Base-by-base conservation (phyloP, 2,113 vertebrate genomes). In the Desmodus rotundus region DNA sequence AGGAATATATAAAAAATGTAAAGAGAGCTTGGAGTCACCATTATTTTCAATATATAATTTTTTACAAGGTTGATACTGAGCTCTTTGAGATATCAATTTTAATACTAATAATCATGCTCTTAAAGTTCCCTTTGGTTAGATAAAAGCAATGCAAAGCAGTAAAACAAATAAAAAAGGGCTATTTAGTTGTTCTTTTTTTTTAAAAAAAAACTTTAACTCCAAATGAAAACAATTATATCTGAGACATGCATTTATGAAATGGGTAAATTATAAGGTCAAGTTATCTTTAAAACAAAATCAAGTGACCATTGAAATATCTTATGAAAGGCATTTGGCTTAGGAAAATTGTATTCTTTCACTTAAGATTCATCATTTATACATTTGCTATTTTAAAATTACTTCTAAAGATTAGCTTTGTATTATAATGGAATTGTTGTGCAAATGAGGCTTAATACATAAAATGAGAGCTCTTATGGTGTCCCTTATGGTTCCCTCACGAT, bases 341-440 rank as follows among this genome's bases (percentile, higher is more conserved):
- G 87, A 97, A 98, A 98, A 98, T 96, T 97, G 80, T 98, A 97
- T 96, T 97, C 88, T 87, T 86, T 97, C 98, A 84, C 85, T 98
- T 96, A 80, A 94, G 95, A 97, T 92, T 98, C 97, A 97, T 96
- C 96, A 96, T 94, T 98, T 98, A 97, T 95, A 96, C 52, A 47
- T 83, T 87, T 96, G 76, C 74, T 43, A 0, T 89, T 98, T 90
- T 92, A 97, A 97, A 98, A 98, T 97, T 97, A 96, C 97, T 97
- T 98, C 96, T 94, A 95, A 97, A 98, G 97, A 98, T 98, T 98
- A 95, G 94, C 86, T 97, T 96, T 93, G 91, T 93, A 89, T 93
- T 96, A 72, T 98, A 98, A 98, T 98, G 92, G 83, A 97, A 98
- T 98, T 97, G 95, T 96, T 98, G 96, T 97, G 92, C 95, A 98